Conservation (phyloP, 2,797 vertebrate genomes). For the Manis javanica region DNA sequence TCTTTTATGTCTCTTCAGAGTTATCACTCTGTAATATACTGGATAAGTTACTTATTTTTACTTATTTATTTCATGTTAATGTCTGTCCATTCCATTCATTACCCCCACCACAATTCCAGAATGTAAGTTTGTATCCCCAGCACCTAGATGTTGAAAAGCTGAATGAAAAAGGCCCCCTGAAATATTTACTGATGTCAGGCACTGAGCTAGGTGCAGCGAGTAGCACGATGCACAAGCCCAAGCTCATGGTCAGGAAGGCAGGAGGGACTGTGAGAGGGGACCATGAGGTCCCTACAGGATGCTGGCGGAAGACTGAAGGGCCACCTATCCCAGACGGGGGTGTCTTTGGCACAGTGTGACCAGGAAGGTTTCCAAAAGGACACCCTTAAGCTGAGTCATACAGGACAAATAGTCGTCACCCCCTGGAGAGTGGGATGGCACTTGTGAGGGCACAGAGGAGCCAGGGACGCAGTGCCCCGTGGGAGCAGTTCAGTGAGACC, state of each 20-base stretch:
- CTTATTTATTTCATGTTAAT: not conserved
- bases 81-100: not conserved
- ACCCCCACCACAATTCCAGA: not conserved
- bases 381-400: not conserved
- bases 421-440: not conserved
- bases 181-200: not conserved
- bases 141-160: not conserved
- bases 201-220: not conserved
- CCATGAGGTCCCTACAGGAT: not conserved
- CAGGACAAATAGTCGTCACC: not conserved
- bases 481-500: too few relatives aligned
- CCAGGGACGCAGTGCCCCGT: not conserved
- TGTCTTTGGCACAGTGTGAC: not conserved
- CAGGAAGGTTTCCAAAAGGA: not conserved
- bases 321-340: not conserved
- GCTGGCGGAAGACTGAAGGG: not conserved
- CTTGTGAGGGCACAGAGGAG: not conserved
- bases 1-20: not conserved
- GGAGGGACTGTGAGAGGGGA: not conserved
- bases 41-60: not conserved
- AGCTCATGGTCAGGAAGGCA: conserved; percentile 1
- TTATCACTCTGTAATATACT: not conserved
- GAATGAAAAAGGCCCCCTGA: not conserved
- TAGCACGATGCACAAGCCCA: not conserved
- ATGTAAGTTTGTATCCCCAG: not conserved